A percentile compares a stretch with the other conserved stretches of the same genome.
Evolutionary conservation across 2,888 invertebrate species (phyloP).

Genomic region (Morinoia aosen): DNA sequence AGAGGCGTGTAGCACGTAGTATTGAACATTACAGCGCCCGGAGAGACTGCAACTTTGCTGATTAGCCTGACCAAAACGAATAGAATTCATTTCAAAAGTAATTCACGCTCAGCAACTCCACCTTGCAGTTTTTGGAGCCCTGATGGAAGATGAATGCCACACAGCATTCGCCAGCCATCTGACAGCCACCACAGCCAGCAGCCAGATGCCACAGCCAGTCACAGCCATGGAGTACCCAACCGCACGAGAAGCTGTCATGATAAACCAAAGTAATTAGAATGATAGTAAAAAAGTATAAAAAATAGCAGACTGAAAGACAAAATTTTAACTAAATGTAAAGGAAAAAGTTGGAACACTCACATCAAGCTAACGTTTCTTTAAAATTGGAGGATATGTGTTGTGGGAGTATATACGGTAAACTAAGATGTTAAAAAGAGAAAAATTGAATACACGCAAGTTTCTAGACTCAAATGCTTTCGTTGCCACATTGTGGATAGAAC

Average conservation of each 20-base stretch:
- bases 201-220: slow-evolving; percentile 28
- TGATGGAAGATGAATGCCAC: slow-evolving; percentile 21
- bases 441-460: no score
- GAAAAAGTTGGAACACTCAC: no score
- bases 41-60: neutral
- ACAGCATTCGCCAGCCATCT: slow-evolving; percentile 29
- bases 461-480: no score
- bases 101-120: neutral
- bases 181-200: slow-evolving; percentile 38
- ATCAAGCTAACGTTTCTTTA: no score
- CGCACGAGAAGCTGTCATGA: slow-evolving; percentile 21
- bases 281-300: neutral
- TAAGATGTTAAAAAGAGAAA: no score
- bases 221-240: slow-evolving; percentile 35
- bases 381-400: no score
- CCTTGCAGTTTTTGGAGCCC: slow-evolving; percentile 6
- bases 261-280: neutral
- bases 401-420: no score
- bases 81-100: neutral
- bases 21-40: no score
- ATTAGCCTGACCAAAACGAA: neutral
- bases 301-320: no score
- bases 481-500: no score
- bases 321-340: no score
- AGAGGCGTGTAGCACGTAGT: no score